Base-by-base conservation (phyloP, 1,140 invertebrate species). In the Sesamia nonagrioides region DNA sequence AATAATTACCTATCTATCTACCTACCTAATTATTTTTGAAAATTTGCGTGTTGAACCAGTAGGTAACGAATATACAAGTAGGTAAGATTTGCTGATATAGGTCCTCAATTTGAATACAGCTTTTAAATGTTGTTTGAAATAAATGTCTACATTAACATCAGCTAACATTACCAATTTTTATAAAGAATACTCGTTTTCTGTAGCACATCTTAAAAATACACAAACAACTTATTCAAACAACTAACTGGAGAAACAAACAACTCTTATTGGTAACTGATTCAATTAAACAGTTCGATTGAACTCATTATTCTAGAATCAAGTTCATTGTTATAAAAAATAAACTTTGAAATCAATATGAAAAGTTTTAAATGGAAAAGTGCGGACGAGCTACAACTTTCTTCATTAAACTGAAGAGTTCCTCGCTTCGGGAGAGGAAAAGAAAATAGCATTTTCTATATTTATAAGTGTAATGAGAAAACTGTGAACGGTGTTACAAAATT, bases 341-440 rank as follows among this genome's bases (percentile, higher is more conserved):
- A 85, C 69, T 87, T 84, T 56, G 54, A 76, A 86, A 88, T 85
- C 82, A 85, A 88, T 83, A 83, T 84, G 78, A 71, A 88, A 76
- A 91, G 81, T 91, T 92, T 87, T 89, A 91, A 91, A 92, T 91
- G 88, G 88, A 89, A 92, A 90, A 92, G 86, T 84, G 83, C 77
- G 81, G n/a, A n/a, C n/a, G 56, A 79, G 84, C 79, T 72, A 84
- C 79, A 88, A 90, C 86, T 90, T 91, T 85, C 84, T 91, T 91
- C 86, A 89, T 89, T 92, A 91, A 90, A 88, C 84, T 86, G 85
- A 84, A 84, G 86, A 89, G 83, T 89, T 63, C 78, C 73, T 72
- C 82, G 79, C 73, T 79, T 35, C 73, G 77, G 77, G 75, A 77
- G 84, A 81, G 84, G 82, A 86, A 86, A 85, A 84, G 80, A 80